Percentiles rank a stretch among this genome's conserved stretches.
phyloP scores from a whole-genome alignment of 2,113 vertebrate genomes.

The Falcunculus frontatus region DNA sequence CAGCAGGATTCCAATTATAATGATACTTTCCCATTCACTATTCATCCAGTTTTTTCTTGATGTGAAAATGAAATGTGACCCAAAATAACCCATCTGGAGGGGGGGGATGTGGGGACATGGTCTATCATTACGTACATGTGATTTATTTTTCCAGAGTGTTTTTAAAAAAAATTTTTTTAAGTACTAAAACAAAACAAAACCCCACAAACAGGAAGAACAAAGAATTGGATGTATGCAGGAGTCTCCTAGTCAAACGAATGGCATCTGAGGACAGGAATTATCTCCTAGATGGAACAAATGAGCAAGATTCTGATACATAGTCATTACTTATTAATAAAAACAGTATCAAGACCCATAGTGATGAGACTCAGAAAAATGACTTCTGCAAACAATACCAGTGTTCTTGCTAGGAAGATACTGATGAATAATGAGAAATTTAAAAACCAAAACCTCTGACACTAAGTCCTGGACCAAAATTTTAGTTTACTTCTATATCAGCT shows the following conservation, averaged over 20 bases:
- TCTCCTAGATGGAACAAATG: conserved; percentile 21
- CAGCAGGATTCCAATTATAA: conserved; percentile 63
- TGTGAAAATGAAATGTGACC: conserved; percentile 61
- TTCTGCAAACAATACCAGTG: neutral
- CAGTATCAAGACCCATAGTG: neutral
- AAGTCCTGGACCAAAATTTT: neutral
- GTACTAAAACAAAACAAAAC: neutral
- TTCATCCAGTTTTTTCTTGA: conserved; percentile 62
- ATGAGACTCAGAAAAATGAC: conserved; percentile 10
- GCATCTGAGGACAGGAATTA: conserved; percentile 27
- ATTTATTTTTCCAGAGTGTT: conserved; percentile 32
- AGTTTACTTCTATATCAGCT: neutral
- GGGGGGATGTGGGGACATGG: neutral
- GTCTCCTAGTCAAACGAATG: neutral
- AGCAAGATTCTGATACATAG: neutral
- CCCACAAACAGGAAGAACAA: neutral
- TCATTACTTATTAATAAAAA: conserved; percentile 20
- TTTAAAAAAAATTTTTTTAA: neutral
- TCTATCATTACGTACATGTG: neutral
- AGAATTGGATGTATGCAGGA: conserved; percentile 8
- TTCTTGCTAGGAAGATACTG: neutral
- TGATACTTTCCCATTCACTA: conserved; percentile 58
- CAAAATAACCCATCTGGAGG: conserved; percentile 17
- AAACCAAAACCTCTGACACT: neutral
- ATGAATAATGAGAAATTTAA: neutral